These are phyloP conservation scores for Upupa epops DNA, from an alignment of 2,113 vertebrate species.

Conservation along the genomic window DNA sequence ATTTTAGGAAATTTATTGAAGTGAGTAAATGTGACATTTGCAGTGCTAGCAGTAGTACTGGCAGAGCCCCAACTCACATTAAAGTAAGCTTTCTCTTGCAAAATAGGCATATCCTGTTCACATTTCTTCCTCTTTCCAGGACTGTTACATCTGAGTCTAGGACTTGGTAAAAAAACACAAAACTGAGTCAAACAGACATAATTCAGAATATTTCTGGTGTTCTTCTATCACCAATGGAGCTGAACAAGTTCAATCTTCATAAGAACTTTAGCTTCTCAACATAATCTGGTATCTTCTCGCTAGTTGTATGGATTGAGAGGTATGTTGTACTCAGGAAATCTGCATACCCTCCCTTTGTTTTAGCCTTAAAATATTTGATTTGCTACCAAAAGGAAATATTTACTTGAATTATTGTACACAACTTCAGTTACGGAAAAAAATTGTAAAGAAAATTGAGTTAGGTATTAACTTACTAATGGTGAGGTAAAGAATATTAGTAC, in stretches of 20 bases:
- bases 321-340: not conserved
- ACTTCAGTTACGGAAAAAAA: not conserved
- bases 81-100: not conserved
- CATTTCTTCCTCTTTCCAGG: not conserved
- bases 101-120: not conserved
- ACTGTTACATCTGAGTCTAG: not conserved
- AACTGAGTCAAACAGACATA: not conserved
- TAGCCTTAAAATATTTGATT: not conserved
- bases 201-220: not conserved
- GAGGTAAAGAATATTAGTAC: not conserved
- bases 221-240: not conserved
- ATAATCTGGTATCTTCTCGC: not conserved
- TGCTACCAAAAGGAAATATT: not conserved
- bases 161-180: not conserved
- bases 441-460: not conserved
- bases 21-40: not conserved
- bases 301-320: not conserved
- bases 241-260: not conserved
- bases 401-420: slow-evolving; percentile 12
- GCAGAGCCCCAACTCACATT: not conserved
- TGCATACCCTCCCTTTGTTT: not conserved
- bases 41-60: rapidly evolving
- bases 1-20: not conserved
- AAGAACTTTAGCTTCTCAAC: not conserved
- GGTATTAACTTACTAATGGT: not conserved